phyloP scores from a whole-genome alignment of 2,888 invertebrate species.

The Tineola bisselliella region DNA sequence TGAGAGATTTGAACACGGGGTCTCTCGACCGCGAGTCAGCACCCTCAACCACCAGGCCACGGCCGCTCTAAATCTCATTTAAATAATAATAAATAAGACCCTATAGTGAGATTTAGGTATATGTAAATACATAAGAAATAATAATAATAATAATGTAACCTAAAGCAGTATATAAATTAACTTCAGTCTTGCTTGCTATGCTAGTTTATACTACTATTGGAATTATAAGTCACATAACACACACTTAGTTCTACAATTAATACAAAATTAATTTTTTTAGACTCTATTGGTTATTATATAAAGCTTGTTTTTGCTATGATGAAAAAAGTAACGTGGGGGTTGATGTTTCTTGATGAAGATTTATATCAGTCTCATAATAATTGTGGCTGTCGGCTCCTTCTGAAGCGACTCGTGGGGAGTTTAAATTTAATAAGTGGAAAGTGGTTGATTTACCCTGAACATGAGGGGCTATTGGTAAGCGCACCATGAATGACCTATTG shows the following conservation, averaged over 20 bases:
- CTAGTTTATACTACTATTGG: neutral
- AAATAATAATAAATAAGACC: no score
- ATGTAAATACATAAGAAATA: no score
- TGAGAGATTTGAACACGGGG: no score
- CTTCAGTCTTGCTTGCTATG: neutral
- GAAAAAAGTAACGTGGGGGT: neutral
- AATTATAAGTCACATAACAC: neutral
- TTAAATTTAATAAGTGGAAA: conserved; percentile 13
- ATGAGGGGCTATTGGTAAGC: neutral
- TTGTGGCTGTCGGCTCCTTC: conserved; percentile 10
- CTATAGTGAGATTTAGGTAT: no score
- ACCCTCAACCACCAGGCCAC: no score
- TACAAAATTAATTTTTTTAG: neutral
- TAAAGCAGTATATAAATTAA: no score
- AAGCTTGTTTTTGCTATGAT: neutral
- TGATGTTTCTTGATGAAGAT: conserved; percentile 4
- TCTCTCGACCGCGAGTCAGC: no score
- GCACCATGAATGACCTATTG: neutral
- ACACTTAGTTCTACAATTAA: neutral
- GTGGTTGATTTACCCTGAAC: conserved; percentile 7
- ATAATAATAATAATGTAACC: no score
- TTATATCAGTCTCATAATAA: conserved; percentile 8
- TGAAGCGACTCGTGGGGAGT: neutral
- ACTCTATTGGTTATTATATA: neutral
- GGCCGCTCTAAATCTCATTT: no score